Base-by-base conservation (phyloP, 2,797 vertebrate species). In the Poecile montanus region DNA sequence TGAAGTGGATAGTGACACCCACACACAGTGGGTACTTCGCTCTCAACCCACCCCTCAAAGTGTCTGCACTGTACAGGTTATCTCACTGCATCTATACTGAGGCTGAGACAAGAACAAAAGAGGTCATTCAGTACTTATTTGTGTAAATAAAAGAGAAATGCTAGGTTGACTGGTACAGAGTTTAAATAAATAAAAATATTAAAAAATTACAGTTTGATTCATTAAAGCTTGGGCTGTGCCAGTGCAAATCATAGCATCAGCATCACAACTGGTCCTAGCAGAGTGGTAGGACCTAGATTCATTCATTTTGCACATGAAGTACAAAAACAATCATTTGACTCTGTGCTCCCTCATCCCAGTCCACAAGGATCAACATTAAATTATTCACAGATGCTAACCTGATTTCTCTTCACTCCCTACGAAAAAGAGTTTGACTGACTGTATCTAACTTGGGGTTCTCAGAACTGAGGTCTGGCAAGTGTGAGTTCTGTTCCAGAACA, bases 401-500 rank as follows among this genome's bases (percentile, higher is more conserved):
- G 40, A 76, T 56, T 16, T 62, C 56, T 72, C 66, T 54, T 51
- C 18, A 13, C 29, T 77, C 44, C 38, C n/a, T 38, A 58, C 40
- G 36, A 50, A 63, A 53, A 70, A 48, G 26, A 36, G 32, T 45
- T 76, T 36, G 48, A 26, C 40, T 56, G 44, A 72, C 50, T 51
- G 7, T 11, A 78, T 27, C 32, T 56, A 85, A 7, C 38, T 68
- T 22, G 10, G 67, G 71, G 30, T 89, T 13, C 65, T 73, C 8
- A 90, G 66, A 67, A 50, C 57, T 57, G 57, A 85, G 60, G 74
- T 89, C 67, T 93, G 81, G 71, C 72, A 91, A 93, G 45, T 38
- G 60, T 5, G 5, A 73, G 23, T 27, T 82, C 25, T 58, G 36
- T 40, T 82, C 79, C 79, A 85, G 61, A 81, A 62, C 1, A 1